Evolutionary conservation across 2,888 invertebrate species (phyloP).

Genomic region (Tenthredo distinguenda): DNA sequence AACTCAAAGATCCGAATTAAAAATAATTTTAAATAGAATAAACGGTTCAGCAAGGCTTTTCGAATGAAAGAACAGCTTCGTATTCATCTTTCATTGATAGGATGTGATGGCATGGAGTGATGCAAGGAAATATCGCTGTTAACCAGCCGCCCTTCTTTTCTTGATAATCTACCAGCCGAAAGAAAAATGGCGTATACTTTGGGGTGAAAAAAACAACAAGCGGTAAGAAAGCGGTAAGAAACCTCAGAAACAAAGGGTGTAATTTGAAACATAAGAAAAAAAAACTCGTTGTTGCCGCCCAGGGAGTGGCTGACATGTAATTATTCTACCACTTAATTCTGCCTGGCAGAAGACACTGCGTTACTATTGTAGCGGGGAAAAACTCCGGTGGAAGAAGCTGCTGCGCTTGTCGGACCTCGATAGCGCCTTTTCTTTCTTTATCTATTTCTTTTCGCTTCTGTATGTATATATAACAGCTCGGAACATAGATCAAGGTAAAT

Average conservation of each 20-base stretch:
- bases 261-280: slow-evolving; percentile 43
- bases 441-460: background rate
- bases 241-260: slow-evolving; percentile 50
- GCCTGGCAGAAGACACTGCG: slow-evolving; percentile 44
- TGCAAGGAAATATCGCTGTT: slow-evolving; percentile 7
- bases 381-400: background rate
- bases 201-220: background rate
- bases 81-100: background rate
- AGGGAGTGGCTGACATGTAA: slow-evolving; percentile 59
- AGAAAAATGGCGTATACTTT: slow-evolving; percentile 32
- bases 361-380: slow-evolving; percentile 32
- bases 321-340: slow-evolving; percentile 59
- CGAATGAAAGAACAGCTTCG: background rate
- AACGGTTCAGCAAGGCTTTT: background rate
- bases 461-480: background rate
- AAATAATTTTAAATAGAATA: background rate
- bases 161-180: slow-evolving; percentile 18
- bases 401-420: slow-evolving; percentile 16
- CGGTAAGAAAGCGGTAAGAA: slow-evolving; percentile 31
- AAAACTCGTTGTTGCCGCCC: slow-evolving; percentile 48
- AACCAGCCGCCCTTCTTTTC: background rate
- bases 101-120: background rate
- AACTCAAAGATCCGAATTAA: background rate
- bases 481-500: background rate
- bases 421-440: slow-evolving; percentile 17